Evolutionary conservation across 2,113 vertebrate species (phyloP), one percentile per base, ranked within the genome.

Genomic region (Bubalus kerabau): DNA sequence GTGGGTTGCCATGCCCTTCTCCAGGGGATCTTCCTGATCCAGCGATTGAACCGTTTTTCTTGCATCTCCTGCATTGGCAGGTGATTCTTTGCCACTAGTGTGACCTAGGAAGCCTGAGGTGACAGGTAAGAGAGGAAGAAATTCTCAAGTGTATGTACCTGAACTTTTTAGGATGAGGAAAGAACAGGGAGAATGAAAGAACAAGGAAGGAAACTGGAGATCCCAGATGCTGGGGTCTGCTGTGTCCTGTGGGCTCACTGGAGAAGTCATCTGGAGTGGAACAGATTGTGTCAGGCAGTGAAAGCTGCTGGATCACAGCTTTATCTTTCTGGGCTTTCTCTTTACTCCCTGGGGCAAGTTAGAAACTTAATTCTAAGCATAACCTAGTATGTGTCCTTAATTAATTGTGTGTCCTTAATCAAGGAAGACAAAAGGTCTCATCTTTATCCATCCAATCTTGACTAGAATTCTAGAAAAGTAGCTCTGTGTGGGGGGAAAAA

Each of bases 321-420:
- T 67, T 67, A 10, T 67, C 64, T 59, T 96, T 78, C 95, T 84
- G 87, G 54, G 80, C 91, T 90, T 90, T 96, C 91, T 94, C 71
- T 93, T 94, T 95, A 15, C 52, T 57, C 57, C 46, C 64, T 76
- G 85, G 80, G 57, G 60, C 11, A 36, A 64, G 48, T 74, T 86
- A 80, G 74, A 90, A 90, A 94, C 59, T n/a, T 84, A 85, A 93
- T 88, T 97, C 78, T 87, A 93, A 96, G 26, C 57, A 71, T 46
- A 76, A 87, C 40, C n/a, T 46, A 28, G 26, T 46, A 46, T 46
- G 43, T 46, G 43, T 46, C 43, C 9, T 71, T 71, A 71, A 36
- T 36, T 71, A 36, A 71, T 5, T 71, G 4, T 93, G 43, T 54
- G 48, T 95, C 24, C 78, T 71, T 90, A 89, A 74, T 46, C 57